phyloP scores from a whole-genome alignment of 2,113 vertebrate genomes.

The Pyxicephalus adspersus region DNA sequence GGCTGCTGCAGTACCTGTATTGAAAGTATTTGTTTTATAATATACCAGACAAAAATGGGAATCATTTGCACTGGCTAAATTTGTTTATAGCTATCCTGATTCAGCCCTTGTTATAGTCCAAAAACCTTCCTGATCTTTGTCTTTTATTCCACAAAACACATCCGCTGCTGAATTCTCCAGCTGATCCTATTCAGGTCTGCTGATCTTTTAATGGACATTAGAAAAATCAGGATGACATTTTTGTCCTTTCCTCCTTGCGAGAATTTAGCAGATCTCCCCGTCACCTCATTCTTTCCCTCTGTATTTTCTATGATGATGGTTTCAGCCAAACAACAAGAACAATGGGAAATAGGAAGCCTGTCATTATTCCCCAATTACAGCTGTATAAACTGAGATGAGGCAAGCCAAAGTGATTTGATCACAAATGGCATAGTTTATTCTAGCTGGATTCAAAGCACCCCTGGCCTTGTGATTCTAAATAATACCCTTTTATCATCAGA shows the following conservation, averaged over 20 bases:
- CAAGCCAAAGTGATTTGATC: conserved; percentile 43
- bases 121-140: too few relatives aligned
- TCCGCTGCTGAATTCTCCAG: too few relatives aligned
- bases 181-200: too few relatives aligned
- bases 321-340: conserved; percentile 19
- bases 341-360: conserved; percentile 41
- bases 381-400: conserved; percentile 35
- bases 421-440: conserved; percentile 33
- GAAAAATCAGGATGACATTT: background rate
- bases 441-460: conserved; percentile 21
- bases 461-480: conserved; percentile 53
- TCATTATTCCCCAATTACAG: conserved; percentile 52
- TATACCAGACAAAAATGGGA: too few relatives aligned
- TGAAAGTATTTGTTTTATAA: too few relatives aligned
- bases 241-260: background rate
- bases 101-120: too few relatives aligned
- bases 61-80: too few relatives aligned
- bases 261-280: background rate
- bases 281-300: background rate
- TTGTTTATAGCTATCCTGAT: too few relatives aligned
- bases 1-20: too few relatives aligned
- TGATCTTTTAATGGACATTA: too few relatives aligned
- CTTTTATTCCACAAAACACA: too few relatives aligned
- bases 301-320: background rate
- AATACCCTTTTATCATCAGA: conserved; percentile 51